phyloP scores from a whole-genome alignment of 2,888 invertebrate species.

The Coelinius sp. region DNA sequence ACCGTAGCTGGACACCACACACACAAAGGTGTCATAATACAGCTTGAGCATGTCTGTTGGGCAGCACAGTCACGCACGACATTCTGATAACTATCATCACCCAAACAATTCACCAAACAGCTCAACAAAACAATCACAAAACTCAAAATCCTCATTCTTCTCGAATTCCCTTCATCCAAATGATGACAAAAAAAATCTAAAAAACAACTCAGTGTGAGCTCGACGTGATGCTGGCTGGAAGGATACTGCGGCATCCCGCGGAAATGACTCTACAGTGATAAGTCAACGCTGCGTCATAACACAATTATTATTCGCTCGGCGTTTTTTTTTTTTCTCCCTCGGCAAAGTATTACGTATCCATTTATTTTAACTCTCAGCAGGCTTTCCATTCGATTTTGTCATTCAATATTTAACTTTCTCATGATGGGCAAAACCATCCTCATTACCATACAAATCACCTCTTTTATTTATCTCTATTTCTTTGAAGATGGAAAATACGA shows the following conservation, averaged over 20 bases:
- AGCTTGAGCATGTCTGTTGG: constrained; percentile 70
- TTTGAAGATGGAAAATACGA: too few relatives aligned
- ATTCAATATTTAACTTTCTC: neutral
- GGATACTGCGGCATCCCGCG: constrained; percentile 62
- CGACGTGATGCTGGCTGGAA: constrained; percentile 38
- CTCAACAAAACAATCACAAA: constrained; percentile 23
- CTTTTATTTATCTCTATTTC: too few relatives aligned
- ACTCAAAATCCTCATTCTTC: neutral
- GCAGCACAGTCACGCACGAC: constrained; percentile 58
- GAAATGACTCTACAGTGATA: constrained; percentile 58
- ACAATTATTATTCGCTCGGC: constrained; percentile 10
- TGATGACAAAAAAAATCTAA: neutral
- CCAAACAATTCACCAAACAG: neutral
- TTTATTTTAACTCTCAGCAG: neutral
- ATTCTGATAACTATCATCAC: constrained; percentile 50
- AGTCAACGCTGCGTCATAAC: constrained; percentile 53
- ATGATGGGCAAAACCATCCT: too few relatives aligned
- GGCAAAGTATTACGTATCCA: neutral
- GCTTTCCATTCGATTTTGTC: neutral
- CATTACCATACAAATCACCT: neutral
- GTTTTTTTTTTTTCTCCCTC: constrained; percentile 3
- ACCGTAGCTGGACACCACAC: constrained; percentile 71
- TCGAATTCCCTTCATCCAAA: neutral
- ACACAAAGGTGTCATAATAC: constrained; percentile 71
- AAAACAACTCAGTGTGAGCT: constrained; percentile 2